Conservation (phyloP, 2,113 vertebrate genomes). For the Meleagris gallopavo region DNA sequence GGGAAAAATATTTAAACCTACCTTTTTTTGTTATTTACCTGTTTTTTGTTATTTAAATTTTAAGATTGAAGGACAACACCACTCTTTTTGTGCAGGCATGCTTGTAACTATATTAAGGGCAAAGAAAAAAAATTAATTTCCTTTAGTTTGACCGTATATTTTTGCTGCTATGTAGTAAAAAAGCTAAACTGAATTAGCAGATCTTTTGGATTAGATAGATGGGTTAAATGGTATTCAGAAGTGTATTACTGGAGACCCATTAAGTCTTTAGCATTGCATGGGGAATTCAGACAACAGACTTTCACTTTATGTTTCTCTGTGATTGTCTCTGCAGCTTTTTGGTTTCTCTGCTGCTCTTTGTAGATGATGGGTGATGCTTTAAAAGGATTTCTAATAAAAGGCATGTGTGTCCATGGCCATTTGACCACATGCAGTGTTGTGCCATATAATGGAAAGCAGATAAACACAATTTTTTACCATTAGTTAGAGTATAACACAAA, state of each 20-base stretch:
- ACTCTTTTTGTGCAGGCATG: neutral
- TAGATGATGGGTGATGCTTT: neutral
- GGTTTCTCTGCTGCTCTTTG: neutral
- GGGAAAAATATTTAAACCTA: neutral
- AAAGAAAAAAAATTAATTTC: neutral
- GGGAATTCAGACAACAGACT: neutral
- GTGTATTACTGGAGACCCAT: neutral
- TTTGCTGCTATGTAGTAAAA: neutral
- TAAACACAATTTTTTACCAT: neutral
- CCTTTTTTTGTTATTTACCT: too few relatives aligned
- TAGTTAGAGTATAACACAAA: neutral
- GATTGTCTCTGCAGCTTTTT: neutral
- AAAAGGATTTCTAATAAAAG: slow-evolving; percentile 13
- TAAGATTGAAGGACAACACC: neutral
- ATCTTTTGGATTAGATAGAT: neutral
- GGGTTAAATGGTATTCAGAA: neutral
- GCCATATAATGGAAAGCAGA: neutral
- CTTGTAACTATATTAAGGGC: neutral
- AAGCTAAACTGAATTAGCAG: neutral
- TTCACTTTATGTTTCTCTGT: neutral
- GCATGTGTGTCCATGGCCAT: neutral
- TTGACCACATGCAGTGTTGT: neutral
- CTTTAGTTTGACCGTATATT: neutral
- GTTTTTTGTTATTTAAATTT: neutral
- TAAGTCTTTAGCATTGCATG: neutral